Conservation (phyloP, 2,888 invertebrate genomes). For the Ennomos quercinarius region DNA sequence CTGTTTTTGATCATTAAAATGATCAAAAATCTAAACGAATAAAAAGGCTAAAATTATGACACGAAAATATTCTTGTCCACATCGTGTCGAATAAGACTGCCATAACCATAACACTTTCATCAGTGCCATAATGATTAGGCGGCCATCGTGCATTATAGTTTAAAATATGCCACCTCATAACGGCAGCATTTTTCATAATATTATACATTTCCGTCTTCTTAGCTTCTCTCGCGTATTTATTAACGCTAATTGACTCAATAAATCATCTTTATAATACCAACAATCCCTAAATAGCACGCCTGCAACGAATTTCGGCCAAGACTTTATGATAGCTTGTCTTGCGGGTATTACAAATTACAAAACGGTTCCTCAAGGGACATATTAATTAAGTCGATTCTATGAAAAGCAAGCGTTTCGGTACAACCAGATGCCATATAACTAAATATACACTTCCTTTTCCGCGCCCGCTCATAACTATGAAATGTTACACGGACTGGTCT, state of each 20-base stretch:
- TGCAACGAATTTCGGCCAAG: constrained; percentile 52
- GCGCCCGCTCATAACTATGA: constrained; percentile 79
- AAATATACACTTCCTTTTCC: constrained; percentile 84
- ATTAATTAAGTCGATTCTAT: constrained; percentile 80
- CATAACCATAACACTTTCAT: constrained; percentile 34
- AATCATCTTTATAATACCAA: constrained; percentile 48
- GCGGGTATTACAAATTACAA: constrained; percentile 68
- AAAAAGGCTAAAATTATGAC: constrained; percentile 20
- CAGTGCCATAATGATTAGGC: constrained; percentile 33
- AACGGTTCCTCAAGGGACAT: constrained; percentile 69
- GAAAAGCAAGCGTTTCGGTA: constrained; percentile 66
- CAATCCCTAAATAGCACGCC: constrained; percentile 43
- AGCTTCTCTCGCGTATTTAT: constrained; percentile 48
- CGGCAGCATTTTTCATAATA: constrained; percentile 49
- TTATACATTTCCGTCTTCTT: constrained; percentile 46
- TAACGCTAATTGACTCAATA: constrained; percentile 51
- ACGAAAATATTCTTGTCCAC: constrained; percentile 16
- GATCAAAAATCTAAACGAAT: constrained; percentile 10
- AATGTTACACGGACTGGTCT: constrained; percentile 73
- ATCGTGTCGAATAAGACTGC: constrained; percentile 4
- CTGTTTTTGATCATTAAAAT: too few species aligned
- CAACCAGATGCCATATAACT: constrained; percentile 77
- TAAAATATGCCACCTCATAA: constrained; percentile 50
- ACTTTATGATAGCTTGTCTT: constrained; percentile 61
- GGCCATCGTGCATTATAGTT: constrained; percentile 36